Evolutionary conservation across 2,797 vertebrate genomes (phyloP).

Genomic region (Anguilla anguilla): DNA sequence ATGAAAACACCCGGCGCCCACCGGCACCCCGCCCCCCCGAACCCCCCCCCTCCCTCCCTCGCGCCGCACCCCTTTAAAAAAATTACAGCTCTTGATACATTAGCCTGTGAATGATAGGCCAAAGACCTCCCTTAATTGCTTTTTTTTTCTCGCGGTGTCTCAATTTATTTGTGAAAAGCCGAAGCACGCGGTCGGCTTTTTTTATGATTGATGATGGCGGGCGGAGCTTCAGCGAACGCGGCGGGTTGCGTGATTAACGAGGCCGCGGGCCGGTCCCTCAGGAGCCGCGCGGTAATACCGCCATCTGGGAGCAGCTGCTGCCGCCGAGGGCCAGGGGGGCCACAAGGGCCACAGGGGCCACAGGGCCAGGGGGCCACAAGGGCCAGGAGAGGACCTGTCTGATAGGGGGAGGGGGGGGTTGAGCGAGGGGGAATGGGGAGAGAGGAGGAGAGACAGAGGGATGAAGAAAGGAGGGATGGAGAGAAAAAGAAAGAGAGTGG

Average conservation of each 20-base stretch:
- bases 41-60: constrained; percentile 29
- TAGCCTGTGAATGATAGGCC: constrained; percentile 79
- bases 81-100: constrained; percentile 81
- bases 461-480: constrained; percentile 55
- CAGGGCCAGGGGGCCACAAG: not conserved
- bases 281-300: constrained; percentile 63
- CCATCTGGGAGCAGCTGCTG: constrained; percentile 58
- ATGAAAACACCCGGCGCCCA: constrained; percentile 60
- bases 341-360: not conserved
- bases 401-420: constrained; percentile 49
- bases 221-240: constrained; percentile 65
- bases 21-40: constrained; percentile 44
- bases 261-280: constrained; percentile 62
- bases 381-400: constrained; percentile 4
- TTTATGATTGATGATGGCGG: constrained; percentile 85
- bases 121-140: constrained; percentile 78
- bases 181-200: constrained; percentile 66
- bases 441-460: constrained; percentile 57
- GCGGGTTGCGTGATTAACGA: constrained; percentile 72
- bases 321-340: constrained; percentile 42
- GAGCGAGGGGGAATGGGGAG: constrained; percentile 35
- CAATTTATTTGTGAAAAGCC: constrained; percentile 73
- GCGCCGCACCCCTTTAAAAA: constrained; percentile 55
- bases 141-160: constrained; percentile 73
- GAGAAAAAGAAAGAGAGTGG: constrained; percentile 60